Base-by-base conservation (phyloP, 1,140 invertebrate genomes). In the Drosophila biarmipes region DNA sequence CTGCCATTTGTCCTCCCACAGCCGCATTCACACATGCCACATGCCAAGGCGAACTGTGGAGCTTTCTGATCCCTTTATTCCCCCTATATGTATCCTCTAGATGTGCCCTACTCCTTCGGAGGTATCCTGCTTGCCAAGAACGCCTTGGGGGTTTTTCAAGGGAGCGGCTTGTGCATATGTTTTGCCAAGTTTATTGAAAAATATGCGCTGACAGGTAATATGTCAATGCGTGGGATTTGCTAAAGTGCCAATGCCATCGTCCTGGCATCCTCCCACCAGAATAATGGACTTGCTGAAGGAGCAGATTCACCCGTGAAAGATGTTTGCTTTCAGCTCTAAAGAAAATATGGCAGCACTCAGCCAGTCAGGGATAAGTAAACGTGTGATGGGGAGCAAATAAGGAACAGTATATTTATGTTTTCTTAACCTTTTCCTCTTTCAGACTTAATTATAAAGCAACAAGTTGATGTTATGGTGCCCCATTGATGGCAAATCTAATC, bases 101-200 rank as follows among this genome's bases (percentile, higher is more conserved):
- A 34, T 49, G 24, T 24, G 17, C 57, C 56, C 15, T 11, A 5
- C 27, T 17, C 4, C 12, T 7, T 24, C 45, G 14, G 38, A 38
- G 49, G 49, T 38, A 56, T 69, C 51, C 67, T 69, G 49, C 42
- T 69, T 56, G 64, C 67, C 63, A 71, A 59, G 54, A 59, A 29
- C 52, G 52, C 72, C 72, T 31, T 19, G 63, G 53, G 49, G 42
- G 31, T 17, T 38, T 19, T 24, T 31, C 11, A 3, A 31, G 48
- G 6, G 14, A 52, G 29, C 58, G 62, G 59, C 38, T 61, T 77
- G 24, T 57, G 66, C 78, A 87, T 81, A 87, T 89, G 82, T 89
- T 87, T 87, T 82, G 78, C 79, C 78, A 89, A 87, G 80, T 87
- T 90, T 90, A 90, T 90, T 90, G 87, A 90, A 90, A 90, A 90